These are phyloP conservation scores for Chlorops oryzae DNA, from an alignment of 1,140 invertebrate genomes.

Conservation along the genomic window DNA sequence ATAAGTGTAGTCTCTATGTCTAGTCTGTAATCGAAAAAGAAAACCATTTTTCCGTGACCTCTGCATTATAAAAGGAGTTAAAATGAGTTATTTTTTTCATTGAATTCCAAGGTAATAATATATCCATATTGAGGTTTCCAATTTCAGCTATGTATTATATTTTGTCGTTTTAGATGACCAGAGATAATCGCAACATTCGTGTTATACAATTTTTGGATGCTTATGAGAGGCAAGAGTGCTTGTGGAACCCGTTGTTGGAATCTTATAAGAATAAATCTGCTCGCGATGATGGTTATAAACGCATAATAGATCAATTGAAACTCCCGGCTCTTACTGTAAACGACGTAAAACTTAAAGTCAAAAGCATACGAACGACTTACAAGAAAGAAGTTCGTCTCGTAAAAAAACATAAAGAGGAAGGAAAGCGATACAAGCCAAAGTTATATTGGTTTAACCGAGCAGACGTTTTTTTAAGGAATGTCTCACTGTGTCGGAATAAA, in stretches of 20 bases:
- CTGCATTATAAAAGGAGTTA: too few relatives aligned
- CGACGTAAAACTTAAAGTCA: slow-evolving; percentile 45
- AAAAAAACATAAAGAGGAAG: slow-evolving; percentile 30
- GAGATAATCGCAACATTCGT: slow-evolving; percentile 23
- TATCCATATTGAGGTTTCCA: too few relatives aligned
- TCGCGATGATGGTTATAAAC: slow-evolving; percentile 37
- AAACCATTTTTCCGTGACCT: too few relatives aligned
- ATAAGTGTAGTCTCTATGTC: too few relatives aligned
- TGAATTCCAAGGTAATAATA: too few relatives aligned
- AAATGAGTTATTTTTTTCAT: too few relatives aligned
- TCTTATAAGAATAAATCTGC: slow-evolving; percentile 39
- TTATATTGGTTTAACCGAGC: slow-evolving; percentile 35
- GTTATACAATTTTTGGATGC: slow-evolving; percentile 39
- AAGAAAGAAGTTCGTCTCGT: slow-evolving; percentile 42
- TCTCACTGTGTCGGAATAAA: slow-evolving; percentile 27
- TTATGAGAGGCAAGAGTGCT: slow-evolving; percentile 38
- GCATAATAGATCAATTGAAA: slow-evolving; percentile 36
- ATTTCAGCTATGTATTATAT: too few relatives aligned
- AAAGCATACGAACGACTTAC: slow-evolving; percentile 45
- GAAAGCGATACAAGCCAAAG: slow-evolving; percentile 28
- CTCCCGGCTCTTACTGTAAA: slow-evolving; percentile 31
- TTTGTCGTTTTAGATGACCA: too few relatives aligned
- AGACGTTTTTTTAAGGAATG: slow-evolving; percentile 31
- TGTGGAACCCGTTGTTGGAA: slow-evolving; percentile 40
- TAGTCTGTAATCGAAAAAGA: too few relatives aligned